Base-by-base conservation (phyloP, 2,113 vertebrate species). In the Micromys minutus region DNA sequence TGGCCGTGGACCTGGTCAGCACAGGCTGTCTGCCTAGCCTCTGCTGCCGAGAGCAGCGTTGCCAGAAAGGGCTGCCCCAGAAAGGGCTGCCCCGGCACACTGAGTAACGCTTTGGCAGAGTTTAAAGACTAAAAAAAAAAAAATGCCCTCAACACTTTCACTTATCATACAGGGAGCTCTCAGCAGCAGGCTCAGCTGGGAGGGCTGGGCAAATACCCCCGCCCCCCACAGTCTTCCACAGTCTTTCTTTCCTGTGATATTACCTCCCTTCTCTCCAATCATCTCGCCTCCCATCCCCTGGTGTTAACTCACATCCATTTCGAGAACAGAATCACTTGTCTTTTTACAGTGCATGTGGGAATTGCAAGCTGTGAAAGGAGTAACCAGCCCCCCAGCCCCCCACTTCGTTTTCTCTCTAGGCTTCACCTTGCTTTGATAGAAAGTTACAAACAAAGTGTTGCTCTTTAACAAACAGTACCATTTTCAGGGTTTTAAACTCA, bases 21-120 rank as follows among this genome's bases (percentile, higher is more conserved):
- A 36, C 95, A 92, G 3, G 93, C 96, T 97, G 93, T 97, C 96
- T 91, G 88, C 85, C 63, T 77, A 50, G 69, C 85, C 52, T 85
- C 24, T 97, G 97, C 96, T 76, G 81, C 97, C 91, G 95, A 97
- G 85, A 67, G 65, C 69, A 96, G 47, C 96, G 63, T 94, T 98
- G 98, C 98, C 98, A 98, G 98, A 98, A 98, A 98, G 97, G 98
- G 98, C 98, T 98, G 98, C 98, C 95, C 98, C 95, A 72, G 63
- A 67, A 67, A 67, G 63, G 63, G 98, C 98, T 98, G 98, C 98
- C 95, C 98, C 94, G 96, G 97, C 93, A 97, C 97, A 47, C 94
- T 97, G 89, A 98, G 98, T 97, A 98, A 97, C 95, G 97, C 87
- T 98, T 95, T 98, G 98, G 98, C 98, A 95, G 94, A 94, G 96